Conservation (phyloP, 2,113 vertebrate genomes). For the Sclerurus mexicanus region DNA sequence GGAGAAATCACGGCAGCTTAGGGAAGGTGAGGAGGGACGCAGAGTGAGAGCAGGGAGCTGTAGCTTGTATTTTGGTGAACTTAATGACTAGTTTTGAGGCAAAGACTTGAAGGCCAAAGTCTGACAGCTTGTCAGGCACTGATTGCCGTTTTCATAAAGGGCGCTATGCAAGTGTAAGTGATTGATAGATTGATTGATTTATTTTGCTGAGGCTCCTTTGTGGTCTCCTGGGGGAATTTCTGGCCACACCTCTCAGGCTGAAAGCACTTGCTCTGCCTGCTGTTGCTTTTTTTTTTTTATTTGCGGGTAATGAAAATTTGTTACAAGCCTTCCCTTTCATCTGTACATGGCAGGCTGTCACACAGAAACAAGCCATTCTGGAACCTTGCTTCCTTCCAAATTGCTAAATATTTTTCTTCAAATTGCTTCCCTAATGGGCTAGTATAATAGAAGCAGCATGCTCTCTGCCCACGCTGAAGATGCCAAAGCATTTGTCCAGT, state of each 20-base stretch:
- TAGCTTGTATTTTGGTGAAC: constrained; percentile 61
- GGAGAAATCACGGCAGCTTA: neutral
- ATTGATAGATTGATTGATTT: constrained; percentile 80
- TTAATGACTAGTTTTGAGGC: constrained; percentile 68
- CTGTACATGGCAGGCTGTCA: constrained; percentile 81
- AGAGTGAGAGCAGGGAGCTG: neutral
- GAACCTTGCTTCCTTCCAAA: constrained; percentile 79
- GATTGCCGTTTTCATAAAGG: constrained; percentile 75
- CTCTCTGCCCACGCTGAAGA: constrained; percentile 77
- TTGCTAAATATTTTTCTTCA: constrained; percentile 81
- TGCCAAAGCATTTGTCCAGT: constrained; percentile 82
- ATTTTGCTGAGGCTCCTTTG: constrained; percentile 79
- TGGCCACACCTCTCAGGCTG: constrained; percentile 78
- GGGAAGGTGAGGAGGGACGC: constrained; percentile 31
- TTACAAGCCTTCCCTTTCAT: constrained; percentile 80
- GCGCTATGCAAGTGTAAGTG: constrained; percentile 70
- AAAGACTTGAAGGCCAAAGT: constrained; percentile 68
- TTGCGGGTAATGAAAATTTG: constrained; percentile 80
- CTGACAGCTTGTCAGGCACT: constrained; percentile 76
- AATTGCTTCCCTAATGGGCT: constrained; percentile 83
- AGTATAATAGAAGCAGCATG: constrained; percentile 78
- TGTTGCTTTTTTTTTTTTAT: constrained; percentile 79
- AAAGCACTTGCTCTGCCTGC: constrained; percentile 79
- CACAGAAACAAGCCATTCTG: constrained; percentile 77
- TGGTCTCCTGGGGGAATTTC: constrained; percentile 78